Percentiles rank a stretch among this genome's conserved stretches.
These are phyloP conservation scores for Spinus olivaceus DNA, from an alignment of 2,797 vertebrate genomes.

Conservation along the genomic window DNA sequence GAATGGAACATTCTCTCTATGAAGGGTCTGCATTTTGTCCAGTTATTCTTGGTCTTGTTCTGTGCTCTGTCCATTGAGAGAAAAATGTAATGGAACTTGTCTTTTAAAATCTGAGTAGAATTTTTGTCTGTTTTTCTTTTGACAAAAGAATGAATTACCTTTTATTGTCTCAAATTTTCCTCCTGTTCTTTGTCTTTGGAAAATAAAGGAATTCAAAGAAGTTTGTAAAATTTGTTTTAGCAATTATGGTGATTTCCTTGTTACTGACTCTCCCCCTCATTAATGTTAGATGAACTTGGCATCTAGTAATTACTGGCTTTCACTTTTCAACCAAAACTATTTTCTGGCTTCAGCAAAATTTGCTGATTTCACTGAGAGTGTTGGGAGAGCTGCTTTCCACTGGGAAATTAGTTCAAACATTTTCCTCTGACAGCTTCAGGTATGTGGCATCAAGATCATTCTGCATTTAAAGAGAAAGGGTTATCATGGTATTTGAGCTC, in stretches of 20 bases:
- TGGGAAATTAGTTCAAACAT: neutral
- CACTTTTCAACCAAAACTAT: slow-evolving; percentile 15
- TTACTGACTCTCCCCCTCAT: neutral
- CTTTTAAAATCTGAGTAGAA: neutral
- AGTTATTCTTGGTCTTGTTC: neutral
- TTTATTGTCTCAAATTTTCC: neutral
- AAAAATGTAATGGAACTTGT: neutral
- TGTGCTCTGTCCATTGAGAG: neutral
- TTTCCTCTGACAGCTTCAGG: neutral
- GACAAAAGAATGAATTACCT: neutral
- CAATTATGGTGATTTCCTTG: slow-evolving; percentile 1
- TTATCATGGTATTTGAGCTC: neutral
- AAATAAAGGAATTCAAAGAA: neutral
- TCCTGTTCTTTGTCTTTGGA: neutral
- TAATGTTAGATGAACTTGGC: slow-evolving; percentile 44
- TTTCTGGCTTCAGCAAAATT: slow-evolving; percentile 9
- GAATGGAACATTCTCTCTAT: neutral
- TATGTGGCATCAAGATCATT: neutral
- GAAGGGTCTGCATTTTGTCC: neutral
- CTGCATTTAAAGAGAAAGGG: neutral
- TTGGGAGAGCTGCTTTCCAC: neutral
- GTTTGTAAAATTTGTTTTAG: neutral
- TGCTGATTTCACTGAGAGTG: neutral
- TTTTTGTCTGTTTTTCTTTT: neutral
- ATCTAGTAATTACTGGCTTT: slow-evolving; percentile 35